Conservation (phyloP, 2,113 vertebrate genomes). For the Saccopteryx leptura region DNA sequence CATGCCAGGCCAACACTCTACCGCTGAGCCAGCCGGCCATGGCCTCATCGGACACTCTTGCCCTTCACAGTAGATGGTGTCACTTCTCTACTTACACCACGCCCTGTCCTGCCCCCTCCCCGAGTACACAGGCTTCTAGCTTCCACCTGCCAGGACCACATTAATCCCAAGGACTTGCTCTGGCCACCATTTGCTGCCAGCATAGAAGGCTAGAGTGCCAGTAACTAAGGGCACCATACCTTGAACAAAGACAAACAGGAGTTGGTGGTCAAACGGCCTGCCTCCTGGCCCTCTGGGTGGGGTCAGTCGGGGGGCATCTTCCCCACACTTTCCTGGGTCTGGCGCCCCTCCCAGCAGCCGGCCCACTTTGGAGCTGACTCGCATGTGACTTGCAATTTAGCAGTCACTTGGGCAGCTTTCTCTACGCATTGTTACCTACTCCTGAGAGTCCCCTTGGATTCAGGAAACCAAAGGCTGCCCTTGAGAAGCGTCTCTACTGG, state of each 20-base stretch:
- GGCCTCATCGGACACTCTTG: fast-evolving
- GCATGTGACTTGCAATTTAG: neutral
- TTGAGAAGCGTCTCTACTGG: neutral
- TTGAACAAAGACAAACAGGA: neutral
- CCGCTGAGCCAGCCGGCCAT: too few species aligned
- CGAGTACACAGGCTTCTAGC: fast-evolving
- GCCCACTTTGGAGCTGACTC: neutral
- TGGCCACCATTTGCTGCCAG: neutral
- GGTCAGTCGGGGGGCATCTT: fast-evolving
- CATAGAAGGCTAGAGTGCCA: neutral
- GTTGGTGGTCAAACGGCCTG: neutral
- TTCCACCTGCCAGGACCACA: neutral
- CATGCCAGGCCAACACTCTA: too few species aligned
- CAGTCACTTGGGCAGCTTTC: fast-evolving
- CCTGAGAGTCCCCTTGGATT: neutral
- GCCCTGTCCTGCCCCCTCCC: too few species aligned
- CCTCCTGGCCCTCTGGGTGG: fast-evolving
- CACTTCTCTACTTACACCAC: too few species aligned
- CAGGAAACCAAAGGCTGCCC: neutral
- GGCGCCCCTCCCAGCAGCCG: neutral
- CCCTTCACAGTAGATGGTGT: fast-evolving
- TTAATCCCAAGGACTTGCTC: neutral
- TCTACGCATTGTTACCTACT: too few species aligned
- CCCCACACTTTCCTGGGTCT: neutral
- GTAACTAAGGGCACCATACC: neutral